phyloP scores from a whole-genome alignment of 2,888 invertebrate species.

The Ernsta delagoae region DNA sequence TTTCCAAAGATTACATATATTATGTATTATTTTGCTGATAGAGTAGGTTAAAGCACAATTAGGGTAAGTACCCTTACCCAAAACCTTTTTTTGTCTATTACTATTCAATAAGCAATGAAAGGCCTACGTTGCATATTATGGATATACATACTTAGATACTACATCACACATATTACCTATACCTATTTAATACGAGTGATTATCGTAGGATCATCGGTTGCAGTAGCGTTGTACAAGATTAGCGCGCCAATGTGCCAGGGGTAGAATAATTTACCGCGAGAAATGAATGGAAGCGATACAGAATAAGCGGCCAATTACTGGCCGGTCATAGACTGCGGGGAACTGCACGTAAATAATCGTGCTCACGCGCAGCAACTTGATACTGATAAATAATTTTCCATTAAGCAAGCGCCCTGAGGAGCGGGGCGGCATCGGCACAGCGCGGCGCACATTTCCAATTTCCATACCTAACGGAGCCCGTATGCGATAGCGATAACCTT shows the following conservation, averaged over 20 bases:
- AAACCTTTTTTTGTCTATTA: no score
- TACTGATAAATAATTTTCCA: slow-evolving; percentile 79
- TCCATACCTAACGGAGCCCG: slow-evolving; percentile 66
- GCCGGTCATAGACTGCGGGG: slow-evolving; percentile 64
- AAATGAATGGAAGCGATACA: slow-evolving; percentile 80
- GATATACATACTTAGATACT: no score
- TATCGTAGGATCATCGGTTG: slow-evolving; percentile 33
- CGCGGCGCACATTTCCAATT: slow-evolving; percentile 61
- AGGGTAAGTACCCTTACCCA: no score
- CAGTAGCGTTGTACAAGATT: slow-evolving; percentile 28
- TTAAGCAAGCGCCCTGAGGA: slow-evolving; percentile 52
- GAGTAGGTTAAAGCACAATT: no score
- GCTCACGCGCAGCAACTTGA: slow-evolving; percentile 72
- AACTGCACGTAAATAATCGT: slow-evolving; percentile 75
- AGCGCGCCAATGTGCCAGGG: slow-evolving; percentile 27
- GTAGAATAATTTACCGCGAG: slow-evolving; percentile 61
- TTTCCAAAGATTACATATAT: no score
- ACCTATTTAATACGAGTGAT: slow-evolving; percentile 21
- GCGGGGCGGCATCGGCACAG: slow-evolving; percentile 41
- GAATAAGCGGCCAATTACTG: slow-evolving; percentile 78
- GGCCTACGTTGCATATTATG: no score
- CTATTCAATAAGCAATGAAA: no score
- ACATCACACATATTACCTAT: no score
- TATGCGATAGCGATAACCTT: slow-evolving; percentile 63
- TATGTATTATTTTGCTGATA: no score